Conservation (phyloP, 2,797 vertebrate species). For the Rhynchotus rufescens region DNA sequence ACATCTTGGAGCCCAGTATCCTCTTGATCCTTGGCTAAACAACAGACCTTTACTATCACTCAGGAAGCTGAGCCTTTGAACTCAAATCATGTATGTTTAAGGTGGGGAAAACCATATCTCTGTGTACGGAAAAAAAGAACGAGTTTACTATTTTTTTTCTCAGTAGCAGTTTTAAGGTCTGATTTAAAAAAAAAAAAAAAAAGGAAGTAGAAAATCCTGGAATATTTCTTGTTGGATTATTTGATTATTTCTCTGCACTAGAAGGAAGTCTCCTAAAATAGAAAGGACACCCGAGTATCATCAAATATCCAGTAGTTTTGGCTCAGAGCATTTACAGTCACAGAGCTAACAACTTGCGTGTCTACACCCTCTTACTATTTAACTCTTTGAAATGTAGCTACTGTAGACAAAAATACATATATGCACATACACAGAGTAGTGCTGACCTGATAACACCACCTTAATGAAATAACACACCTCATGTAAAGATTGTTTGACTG, state of each 20-base stretch:
- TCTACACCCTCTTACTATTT: not conserved
- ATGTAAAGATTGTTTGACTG: not conserved
- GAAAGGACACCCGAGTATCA: not conserved
- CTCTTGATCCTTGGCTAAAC: constrained; percentile 71
- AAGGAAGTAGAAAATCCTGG: constrained; percentile 19
- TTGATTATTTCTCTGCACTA: not conserved
- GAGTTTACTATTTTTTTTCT: not conserved
- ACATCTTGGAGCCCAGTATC: constrained; percentile 55
- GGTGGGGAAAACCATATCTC: constrained; percentile 69
- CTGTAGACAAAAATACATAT: not conserved
- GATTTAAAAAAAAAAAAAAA: not conserved
- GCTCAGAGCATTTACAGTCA: not conserved
- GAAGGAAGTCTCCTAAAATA: constrained; percentile 25
- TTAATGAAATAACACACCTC: not conserved
- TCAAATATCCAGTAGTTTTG: constrained; percentile 13
- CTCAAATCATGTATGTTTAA: constrained; percentile 69
- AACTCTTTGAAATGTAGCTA: not conserved
- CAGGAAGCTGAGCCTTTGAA: constrained; percentile 71
- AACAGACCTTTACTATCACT: constrained; percentile 68
- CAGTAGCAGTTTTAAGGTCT: not conserved
- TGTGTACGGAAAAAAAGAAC: constrained; percentile 52
- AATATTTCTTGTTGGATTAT: not conserved
- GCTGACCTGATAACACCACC: not conserved
- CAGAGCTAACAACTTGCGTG: not conserved
- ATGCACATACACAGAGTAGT: not conserved